These are phyloP conservation scores for Pangasius larnaudii DNA, from an alignment of 2,797 vertebrate species.

Conservation along the genomic window DNA sequence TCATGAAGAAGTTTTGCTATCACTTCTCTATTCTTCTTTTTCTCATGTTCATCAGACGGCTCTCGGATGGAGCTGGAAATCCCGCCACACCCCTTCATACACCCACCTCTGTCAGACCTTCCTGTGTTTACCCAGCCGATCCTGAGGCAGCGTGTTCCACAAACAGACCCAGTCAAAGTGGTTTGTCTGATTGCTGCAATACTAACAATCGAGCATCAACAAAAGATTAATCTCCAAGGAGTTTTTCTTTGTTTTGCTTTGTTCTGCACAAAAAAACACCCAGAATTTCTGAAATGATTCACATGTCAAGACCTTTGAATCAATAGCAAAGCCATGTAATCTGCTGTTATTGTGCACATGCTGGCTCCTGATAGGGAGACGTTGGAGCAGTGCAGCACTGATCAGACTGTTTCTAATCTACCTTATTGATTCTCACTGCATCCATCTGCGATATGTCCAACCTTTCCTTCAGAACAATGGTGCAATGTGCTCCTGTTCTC, in stretches of 20 bases:
- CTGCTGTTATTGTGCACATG: not conserved
- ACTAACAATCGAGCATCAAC: conserved; percentile 47
- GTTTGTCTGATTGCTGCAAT: conserved; percentile 39
- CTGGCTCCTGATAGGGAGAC: not conserved
- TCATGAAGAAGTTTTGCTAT: conserved; percentile 7
- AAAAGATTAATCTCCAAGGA: conserved; percentile 46
- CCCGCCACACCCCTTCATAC: conserved; percentile 38
- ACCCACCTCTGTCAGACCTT: conserved; percentile 39
- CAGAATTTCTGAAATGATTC: conserved; percentile 28
- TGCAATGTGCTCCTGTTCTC: not conserved
- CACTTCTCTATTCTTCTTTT: conserved; percentile 13
- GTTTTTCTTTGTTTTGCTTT: conserved; percentile 44
- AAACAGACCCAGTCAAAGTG: conserved; percentile 53
- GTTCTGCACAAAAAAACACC: not conserved
- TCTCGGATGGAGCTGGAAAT: conserved; percentile 41
- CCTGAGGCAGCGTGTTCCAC: conserved; percentile 34
- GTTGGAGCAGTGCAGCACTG: not conserved
- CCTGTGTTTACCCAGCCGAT: conserved; percentile 42
- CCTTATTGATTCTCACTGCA: conserved; percentile 1
- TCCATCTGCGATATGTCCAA: not conserved
- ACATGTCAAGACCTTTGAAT: conserved; percentile 13
- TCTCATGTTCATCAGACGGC: conserved; percentile 31
- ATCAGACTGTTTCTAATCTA: conserved; percentile 10
- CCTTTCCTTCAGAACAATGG: not conserved
- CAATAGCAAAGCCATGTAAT: not conserved